Evolutionary conservation across 2,113 vertebrate species (phyloP), one percentile per base, ranked within the genome.

Genomic region (Sinocyclocheilus maitianheensis): DNA sequence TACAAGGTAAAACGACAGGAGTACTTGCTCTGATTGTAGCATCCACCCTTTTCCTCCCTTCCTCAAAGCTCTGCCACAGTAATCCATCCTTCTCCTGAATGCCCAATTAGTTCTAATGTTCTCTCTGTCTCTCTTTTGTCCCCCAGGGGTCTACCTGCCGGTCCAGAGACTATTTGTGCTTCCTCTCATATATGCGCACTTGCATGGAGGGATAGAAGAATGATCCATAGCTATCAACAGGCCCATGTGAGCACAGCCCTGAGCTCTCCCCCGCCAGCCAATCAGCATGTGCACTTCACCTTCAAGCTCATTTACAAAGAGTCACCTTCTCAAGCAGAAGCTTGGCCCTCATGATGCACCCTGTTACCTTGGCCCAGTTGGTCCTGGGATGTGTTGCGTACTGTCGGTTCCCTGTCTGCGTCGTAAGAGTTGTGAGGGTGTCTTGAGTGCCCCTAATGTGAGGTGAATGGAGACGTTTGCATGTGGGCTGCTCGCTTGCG

Each of bases 51-150:
- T 62, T 22, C 46, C 37, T 60, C 63, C 43, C 69, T 26, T 51
- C 71, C 14, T 43, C 26, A 69, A 87, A 86, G 86, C 65, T 43
- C 55, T 82, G 75, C 43, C 80, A 85, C 63, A 65, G 67, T 67
- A 83, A 89, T 88, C 85, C 69, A 84, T 89, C 84, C 62, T 81
- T 87, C 79, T 65, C 83, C 87, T 83, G 77, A 89, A 87, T 84
- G 63, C 85, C 85, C 87, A 90, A 87, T 89, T 88, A 90, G 78
- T 80, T 55, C 77, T 82, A 88, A 90, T 85, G 84, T 87, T 88
- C 76, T 85, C 72, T 55, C 77, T 75, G 77, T 87, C 86, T 87
- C 74, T 79, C 20, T 72, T 40, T 78, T 40, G 46, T 72, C n/a
- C 81, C 67, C 78, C 58, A 84, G 77, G 83, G 82, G 86, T 86